Evolutionary conservation across 2,113 vertebrate species (phyloP), one percentile per base, ranked within the genome.

Genomic region (Dipodomys stephensi): DNA sequence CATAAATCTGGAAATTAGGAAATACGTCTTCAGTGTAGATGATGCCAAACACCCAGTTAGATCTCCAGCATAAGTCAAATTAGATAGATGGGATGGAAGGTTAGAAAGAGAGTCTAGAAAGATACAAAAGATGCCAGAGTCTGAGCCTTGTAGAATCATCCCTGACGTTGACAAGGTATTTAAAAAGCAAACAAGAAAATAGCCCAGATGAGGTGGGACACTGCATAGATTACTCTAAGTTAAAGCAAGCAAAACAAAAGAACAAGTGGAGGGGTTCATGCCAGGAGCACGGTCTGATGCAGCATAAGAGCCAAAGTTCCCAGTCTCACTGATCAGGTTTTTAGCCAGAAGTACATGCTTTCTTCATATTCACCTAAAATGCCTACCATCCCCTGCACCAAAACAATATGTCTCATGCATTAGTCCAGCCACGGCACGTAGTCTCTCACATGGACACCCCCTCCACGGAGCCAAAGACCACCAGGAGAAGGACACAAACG

Each of bases 151-250:
- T 18, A 57, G 53, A 57, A 57, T 57, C 4, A 57, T 16, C 53
- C 15, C 53, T 57, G 53, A 19, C 12, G 53, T 57, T 18, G 39
- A 20, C 8, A 12, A 49, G 49, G 25, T 67, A 68, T 62, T 83
- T 83, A 83, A 79, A 76, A 86, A 74, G 28, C 23, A 89, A 89
- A 49, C 69, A 81, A 69, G 65, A 22, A 92, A 88, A 88, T 32
- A 78, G 44, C 3, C 7, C 28, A 77, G 49, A 71, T 27, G 22
- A 20, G 44, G 9, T 62, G 65, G 46, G 77, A 32, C 6, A 35
- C 3, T 87, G 22, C 57, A 4, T 30, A 62, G 27, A 18, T 71
- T 57, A 19, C 32, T 65, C 60, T 71, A 87, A 67, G 19, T 87
- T 72, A 87, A 87, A 87, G 28, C 28, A 46, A 83, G 4, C 8